Base-by-base conservation (phyloP, 2,888 invertebrate species). In the Drosophila phalerata region DNA sequence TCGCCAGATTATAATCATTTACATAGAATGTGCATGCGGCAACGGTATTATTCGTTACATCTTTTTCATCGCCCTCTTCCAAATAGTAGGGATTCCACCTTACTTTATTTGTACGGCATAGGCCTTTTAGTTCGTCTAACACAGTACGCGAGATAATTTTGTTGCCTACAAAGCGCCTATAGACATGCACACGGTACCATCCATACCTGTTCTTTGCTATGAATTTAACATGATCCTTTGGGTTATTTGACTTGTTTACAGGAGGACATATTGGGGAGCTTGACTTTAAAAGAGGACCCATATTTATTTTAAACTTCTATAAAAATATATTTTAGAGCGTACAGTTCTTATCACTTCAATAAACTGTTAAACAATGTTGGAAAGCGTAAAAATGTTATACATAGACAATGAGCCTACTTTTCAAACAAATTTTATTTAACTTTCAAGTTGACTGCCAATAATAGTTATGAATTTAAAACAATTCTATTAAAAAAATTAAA, bases 1-100 rank as follows among this genome's bases (percentile, higher is more conserved):
- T 37, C 0, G 48, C 58, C 9, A 42, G 9, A 0, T 1, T 8
- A 25, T 34, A 40, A 2, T 19, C 10, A n/a, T 19, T 58, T 3
- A 64, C 58, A 48, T 57, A 64, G 42, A 58, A 64, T 8, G 48
- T 34, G 17, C 42, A 64, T 22, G 6, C 17, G 17, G 56, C 40
- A 2, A 10, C 3, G 1, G 10, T 5, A 6, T 22, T 38, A 3
- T 9, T 4, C 1, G 15, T 3, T 1, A n/a, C 15, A 22, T 38
- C 38, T 10, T 9, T 2, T 34, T 56, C 48, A 17, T 22, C 22
- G 3, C 57, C 48, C 11, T 49, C 34, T 5, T 58, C 25, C 13
- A 58, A 40, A 34, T 64, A 43, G 28, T 49, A 25, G 5, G 58
- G 28, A 11, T 13, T 25, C 37, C 28, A 42, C 1, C 10, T 19